A percentile compares a stretch with the other conserved stretches of the same genome.
These are phyloP conservation scores for Telmatochromis sp. DNA, from an alignment of 2,113 vertebrate species.

Conservation along the genomic window DNA sequence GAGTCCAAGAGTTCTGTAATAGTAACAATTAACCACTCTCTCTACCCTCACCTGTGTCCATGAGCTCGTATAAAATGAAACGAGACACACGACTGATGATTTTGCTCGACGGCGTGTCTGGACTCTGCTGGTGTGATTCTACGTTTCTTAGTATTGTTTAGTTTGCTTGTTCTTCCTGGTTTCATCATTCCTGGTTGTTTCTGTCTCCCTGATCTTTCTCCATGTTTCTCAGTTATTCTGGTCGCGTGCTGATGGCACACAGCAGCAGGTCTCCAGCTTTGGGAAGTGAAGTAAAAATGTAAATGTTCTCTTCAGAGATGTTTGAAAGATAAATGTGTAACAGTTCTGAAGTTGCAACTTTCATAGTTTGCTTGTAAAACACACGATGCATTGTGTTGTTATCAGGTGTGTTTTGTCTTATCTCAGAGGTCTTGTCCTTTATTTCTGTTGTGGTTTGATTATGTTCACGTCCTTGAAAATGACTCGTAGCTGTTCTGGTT, in stretches of 20 bases:
- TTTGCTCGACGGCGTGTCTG: neutral
- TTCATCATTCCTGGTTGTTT: neutral
- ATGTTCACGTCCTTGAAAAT: neutral
- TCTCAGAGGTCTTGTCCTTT: neutral
- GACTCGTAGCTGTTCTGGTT: accelerated
- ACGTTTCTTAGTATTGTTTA: accelerated
- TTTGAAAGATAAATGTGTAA: neutral
- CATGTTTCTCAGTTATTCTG: neutral
- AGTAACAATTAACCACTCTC: accelerated
- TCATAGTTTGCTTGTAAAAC: neutral
- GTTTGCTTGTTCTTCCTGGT: neutral
- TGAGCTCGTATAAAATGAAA: neutral
- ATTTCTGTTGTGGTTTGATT: neutral
- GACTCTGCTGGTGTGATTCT: neutral
- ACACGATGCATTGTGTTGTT: neutral
- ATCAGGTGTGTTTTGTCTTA: neutral
- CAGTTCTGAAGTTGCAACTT: neutral
- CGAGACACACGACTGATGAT: neutral
- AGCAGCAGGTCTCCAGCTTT: neutral
- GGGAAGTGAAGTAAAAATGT: neutral
- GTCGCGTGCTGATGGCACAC: accelerated
- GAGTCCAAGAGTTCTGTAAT: neutral
- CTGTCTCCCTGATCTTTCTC: neutral
- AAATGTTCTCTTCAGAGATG: neutral
- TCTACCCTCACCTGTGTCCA: accelerated